Evolutionary conservation across 2,797 vertebrate genomes (phyloP).

Genomic region (Neosilurus mollespiculum): DNA sequence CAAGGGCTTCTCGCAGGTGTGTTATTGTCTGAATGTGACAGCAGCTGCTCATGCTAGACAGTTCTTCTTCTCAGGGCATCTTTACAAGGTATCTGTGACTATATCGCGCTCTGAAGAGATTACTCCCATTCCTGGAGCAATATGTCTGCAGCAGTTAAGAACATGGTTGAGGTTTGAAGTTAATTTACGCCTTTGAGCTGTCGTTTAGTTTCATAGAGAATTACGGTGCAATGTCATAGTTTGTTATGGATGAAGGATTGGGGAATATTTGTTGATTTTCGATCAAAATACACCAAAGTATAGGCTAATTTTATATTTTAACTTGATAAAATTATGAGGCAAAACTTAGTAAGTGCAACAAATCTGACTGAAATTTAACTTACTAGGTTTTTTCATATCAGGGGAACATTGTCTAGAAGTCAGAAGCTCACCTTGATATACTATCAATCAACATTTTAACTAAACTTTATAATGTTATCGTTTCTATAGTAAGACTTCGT

Average conservation of each 20-base stretch:
- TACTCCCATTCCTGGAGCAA: conserved; percentile 8
- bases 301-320: too few relatives aligned
- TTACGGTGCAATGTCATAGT: not conserved
- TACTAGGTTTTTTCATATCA: too few relatives aligned
- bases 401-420: not conserved
- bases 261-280: too few relatives aligned
- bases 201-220: not conserved
- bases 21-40: conserved; percentile 34
- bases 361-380: too few relatives aligned
- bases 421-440: not conserved
- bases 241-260: not conserved
- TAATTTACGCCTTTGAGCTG: conserved; percentile 14
- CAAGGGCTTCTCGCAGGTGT: conserved; percentile 28
- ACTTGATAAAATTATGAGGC: too few relatives aligned
- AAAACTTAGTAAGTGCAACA: too few relatives aligned
- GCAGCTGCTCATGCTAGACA: conserved; percentile 26
- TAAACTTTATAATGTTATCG: not conserved
- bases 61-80: conserved; percentile 23
- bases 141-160: not conserved
- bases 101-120: conserved; percentile 15
- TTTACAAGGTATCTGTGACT: conserved; percentile 32
- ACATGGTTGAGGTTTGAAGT: not conserved
- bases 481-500: not conserved
- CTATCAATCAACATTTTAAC: not conserved
- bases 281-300: too few relatives aligned